Percentiles rank a stretch among this genome's conserved stretches.
These are phyloP conservation scores for Branchipolynoe longqiensis DNA, from an alignment of 2,888 invertebrate genomes.

Conservation along the genomic window DNA sequence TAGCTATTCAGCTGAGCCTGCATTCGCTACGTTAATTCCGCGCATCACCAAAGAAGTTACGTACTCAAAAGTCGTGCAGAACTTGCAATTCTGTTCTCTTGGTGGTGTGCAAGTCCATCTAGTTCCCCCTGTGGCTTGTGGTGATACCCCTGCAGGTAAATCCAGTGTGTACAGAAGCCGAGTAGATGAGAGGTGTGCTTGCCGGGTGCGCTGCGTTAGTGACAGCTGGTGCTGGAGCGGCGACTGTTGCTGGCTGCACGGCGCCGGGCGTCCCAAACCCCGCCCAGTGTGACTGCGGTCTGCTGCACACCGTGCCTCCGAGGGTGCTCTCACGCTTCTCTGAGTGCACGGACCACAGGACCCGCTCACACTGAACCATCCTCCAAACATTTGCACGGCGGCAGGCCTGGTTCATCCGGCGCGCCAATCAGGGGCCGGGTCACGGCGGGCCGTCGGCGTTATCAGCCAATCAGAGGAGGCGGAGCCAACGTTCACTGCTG, in stretches of 20 bases:
- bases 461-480: neutral
- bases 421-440: conserved; percentile 6
- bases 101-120: no score
- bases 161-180: no score
- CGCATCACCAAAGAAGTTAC: no score
- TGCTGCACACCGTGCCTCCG: conserved; percentile 12
- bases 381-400: neutral
- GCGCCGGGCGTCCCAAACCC: neutral
- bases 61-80: no score
- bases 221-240: no score
- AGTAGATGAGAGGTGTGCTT: no score
- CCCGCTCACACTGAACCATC: conserved; percentile 33
- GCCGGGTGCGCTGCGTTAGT: no score
- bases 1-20: no score
- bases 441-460: conserved; percentile 14
- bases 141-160: no score
- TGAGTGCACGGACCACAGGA: neutral
- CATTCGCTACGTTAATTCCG: no score
- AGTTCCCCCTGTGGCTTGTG: no score
- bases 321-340: neutral
- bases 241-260: neutral
- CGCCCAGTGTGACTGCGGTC: neutral
- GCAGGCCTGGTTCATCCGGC: neutral
- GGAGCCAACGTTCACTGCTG: neutral
- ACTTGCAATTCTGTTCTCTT: no score